Percentiles rank a stretch among this genome's conserved stretches.
These are phyloP conservation scores for Ardeotis arabs DNA, from an alignment of 2,113 vertebrate species.

Conservation along the genomic window DNA sequence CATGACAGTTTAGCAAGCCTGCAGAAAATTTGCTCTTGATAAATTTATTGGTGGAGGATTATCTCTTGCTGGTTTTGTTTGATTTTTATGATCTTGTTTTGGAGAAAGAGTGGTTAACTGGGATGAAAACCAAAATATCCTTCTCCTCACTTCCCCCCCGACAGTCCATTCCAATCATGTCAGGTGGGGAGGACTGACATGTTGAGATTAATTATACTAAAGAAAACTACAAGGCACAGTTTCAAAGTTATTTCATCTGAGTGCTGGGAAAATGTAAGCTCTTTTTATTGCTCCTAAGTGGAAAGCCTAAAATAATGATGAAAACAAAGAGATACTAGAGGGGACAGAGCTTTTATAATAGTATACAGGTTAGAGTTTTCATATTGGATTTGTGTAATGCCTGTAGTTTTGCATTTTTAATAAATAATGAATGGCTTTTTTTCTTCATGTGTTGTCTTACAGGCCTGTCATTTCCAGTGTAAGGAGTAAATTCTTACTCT, in stretches of 20 bases:
- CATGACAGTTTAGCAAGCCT: conserved; percentile 61
- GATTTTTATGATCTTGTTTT: conserved; percentile 62
- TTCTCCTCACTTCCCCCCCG: not conserved
- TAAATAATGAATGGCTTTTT: conserved; percentile 64
- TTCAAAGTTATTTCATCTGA: conserved; percentile 26
- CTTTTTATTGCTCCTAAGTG: conserved; percentile 30
- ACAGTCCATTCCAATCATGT: not conserved
- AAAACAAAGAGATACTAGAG: conserved; percentile 25
- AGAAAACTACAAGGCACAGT: not conserved
- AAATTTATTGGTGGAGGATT: conserved; percentile 70
- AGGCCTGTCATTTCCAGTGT: conserved; percentile 59
- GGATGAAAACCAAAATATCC: conserved; percentile 38
- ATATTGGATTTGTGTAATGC: not conserved
- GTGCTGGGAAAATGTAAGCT: conserved; percentile 25
- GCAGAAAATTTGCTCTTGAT: conserved; percentile 68
- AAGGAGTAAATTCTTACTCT: conserved; percentile 69
- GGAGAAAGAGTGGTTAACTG: conserved; percentile 29
- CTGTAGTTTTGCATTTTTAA: conserved; percentile 41
- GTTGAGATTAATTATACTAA: conserved; percentile 22
- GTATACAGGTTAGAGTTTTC: conserved; percentile 16
- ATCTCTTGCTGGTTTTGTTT: conserved; percentile 67
- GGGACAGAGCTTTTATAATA: not conserved
- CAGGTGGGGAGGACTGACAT: not conserved
- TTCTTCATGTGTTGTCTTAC: conserved; percentile 58
- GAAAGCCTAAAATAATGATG: conserved; percentile 62